phyloP scores from a whole-genome alignment of 2,797 vertebrate species.

The Galago senegalensis region DNA sequence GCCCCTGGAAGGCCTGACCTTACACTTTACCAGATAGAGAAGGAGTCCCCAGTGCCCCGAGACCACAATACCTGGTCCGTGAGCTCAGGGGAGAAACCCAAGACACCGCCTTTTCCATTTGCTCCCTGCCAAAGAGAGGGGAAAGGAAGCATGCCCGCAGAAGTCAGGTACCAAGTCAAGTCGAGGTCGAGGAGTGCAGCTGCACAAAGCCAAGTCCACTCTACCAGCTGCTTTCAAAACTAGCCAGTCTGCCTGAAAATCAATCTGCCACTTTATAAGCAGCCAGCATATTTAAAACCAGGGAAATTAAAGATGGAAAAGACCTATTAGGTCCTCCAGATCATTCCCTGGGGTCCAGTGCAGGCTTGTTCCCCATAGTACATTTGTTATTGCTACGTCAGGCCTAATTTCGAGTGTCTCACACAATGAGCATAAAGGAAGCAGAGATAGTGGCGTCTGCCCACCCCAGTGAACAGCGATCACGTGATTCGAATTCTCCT shows the following conservation, averaged over 20 bases:
- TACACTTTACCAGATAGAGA: no score
- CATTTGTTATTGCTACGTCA: slow-evolving; percentile 64
- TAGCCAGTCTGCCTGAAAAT: slow-evolving; percentile 53
- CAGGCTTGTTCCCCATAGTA: slow-evolving; percentile 37
- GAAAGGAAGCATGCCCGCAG: background rate
- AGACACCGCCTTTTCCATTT: background rate
- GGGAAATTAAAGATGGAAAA: slow-evolving; percentile 78
- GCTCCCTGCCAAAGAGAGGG: background rate
- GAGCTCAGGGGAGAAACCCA: background rate
- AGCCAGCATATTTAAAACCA: slow-evolving; percentile 70
- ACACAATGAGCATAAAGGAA: slow-evolving; percentile 55
- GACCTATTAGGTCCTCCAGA: slow-evolving; percentile 70
- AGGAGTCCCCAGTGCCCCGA: background rate
- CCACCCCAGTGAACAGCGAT: background rate
- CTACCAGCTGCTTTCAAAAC: slow-evolving; percentile 59
- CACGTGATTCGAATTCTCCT: background rate
- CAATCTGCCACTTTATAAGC: slow-evolving; percentile 58
- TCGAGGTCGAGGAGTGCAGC: background rate
- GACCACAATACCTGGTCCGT: background rate
- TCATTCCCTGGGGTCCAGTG: slow-evolving; percentile 65
- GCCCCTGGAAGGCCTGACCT: background rate
- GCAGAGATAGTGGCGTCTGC: background rate
- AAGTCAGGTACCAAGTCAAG: background rate
- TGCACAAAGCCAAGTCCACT: background rate
- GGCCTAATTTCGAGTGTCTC: slow-evolving; percentile 71